A percentile compares a stretch with the other conserved stretches of the same genome.
Evolutionary conservation across 2,113 vertebrate genomes (phyloP).

Genomic region (Erythrocercus mccallii): DNA sequence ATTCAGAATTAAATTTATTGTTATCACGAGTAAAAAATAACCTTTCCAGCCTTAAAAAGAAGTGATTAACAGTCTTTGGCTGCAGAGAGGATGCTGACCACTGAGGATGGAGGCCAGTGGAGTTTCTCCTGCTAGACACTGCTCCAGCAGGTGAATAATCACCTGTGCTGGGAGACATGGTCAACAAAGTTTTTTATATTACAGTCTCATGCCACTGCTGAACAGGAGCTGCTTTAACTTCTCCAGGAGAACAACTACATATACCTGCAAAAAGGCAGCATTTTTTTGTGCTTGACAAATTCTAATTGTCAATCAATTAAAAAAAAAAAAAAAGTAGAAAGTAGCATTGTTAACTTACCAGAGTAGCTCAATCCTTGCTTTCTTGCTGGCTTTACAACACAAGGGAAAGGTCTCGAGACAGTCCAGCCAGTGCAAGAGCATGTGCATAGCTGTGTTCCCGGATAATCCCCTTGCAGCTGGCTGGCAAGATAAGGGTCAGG

Average conservation of each 20-base stretch:
- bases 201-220: not conserved
- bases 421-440: not conserved
- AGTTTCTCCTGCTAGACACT: not conserved
- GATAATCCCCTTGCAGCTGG: conserved; percentile 39
- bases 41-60: not conserved
- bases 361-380: not conserved
- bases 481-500: conserved; percentile 45
- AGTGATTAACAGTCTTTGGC: not conserved
- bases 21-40: not conserved
- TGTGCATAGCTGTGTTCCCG: not conserved
- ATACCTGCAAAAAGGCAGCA: not conserved
- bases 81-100: not conserved
- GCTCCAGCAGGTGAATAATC: not conserved
- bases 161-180: not conserved
- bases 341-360: conserved; percentile 30
- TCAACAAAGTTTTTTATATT: not conserved
- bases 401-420: not conserved
- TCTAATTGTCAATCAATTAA: not conserved
- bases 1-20: not conserved
- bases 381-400: not conserved
- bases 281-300: not conserved
- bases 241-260: not conserved
- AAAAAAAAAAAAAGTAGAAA: not conserved
- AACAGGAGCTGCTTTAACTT: not conserved
- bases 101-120: not conserved